These are phyloP conservation scores for Megatriorchis doriae DNA, from an alignment of 2,113 vertebrate species.

Conservation along the genomic window DNA sequence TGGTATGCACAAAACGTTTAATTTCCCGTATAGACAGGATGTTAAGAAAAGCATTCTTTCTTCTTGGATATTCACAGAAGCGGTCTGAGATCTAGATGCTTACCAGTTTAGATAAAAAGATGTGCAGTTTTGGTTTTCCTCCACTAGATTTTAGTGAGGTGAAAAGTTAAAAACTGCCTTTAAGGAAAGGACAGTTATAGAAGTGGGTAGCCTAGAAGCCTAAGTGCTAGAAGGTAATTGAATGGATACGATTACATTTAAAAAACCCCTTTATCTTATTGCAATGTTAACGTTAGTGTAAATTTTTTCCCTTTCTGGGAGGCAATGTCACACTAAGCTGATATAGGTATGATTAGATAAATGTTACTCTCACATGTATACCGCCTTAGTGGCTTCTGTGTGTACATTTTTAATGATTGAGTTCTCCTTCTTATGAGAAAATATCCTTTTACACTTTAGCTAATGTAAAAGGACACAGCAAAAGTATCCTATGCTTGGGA, in stretches of 20 bases:
- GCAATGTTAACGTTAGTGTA: conserved; percentile 11
- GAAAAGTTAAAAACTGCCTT: not conserved
- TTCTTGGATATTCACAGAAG: not conserved
- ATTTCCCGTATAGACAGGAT: not conserved
- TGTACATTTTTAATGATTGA: not conserved
- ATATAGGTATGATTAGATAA: conserved; percentile 45
- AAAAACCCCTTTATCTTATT: conserved; percentile 8
- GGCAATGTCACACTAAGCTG: conserved; percentile 31
- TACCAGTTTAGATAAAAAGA: not conserved
- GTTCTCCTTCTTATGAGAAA: not conserved
- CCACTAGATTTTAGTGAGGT: not conserved
- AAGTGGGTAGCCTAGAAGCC: not conserved
- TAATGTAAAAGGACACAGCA: not conserved
- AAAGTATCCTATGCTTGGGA: not conserved
- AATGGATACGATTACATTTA: not conserved
- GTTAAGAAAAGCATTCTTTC: not conserved
- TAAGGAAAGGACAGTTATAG: not conserved
- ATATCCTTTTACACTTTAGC: not conserved
- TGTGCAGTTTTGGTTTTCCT: not conserved
- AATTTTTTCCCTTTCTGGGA: conserved; percentile 36
- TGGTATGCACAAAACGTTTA: not conserved
- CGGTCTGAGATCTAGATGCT: not conserved
- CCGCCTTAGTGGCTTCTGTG: not conserved
- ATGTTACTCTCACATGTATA: conserved; percentile 11
- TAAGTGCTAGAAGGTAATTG: not conserved